phyloP scores from a whole-genome alignment of 2,113 vertebrate species.

The Calidris pugnax region DNA sequence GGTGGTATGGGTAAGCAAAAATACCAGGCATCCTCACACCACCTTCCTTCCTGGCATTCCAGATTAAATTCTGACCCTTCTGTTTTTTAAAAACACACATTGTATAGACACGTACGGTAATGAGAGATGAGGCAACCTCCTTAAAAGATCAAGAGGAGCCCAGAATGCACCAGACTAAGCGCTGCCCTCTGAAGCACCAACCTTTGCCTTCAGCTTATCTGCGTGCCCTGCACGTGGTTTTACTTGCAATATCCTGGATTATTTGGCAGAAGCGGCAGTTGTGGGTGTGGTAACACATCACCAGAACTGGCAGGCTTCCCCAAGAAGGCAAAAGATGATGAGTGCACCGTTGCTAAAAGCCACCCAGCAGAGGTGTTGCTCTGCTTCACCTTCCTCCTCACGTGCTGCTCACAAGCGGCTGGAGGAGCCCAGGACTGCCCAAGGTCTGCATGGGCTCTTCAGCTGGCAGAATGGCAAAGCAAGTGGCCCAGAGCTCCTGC shows the following conservation, averaged over 20 bases:
- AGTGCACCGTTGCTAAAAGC: not conserved
- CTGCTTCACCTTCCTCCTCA: not conserved
- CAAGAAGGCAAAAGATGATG: fast-evolving
- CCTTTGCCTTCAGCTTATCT: not conserved
- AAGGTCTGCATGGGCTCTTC: fast-evolving
- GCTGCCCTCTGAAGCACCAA: not conserved
- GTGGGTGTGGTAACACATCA: not conserved
- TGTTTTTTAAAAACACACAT: not conserved
- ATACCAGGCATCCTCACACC: not conserved
- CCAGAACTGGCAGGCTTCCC: not conserved
- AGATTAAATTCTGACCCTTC: not conserved
- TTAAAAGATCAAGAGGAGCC: not conserved
- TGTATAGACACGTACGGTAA: fast-evolving
- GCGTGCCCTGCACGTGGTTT: fast-evolving
- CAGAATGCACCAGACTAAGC: not conserved
- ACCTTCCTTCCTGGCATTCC: not conserved
- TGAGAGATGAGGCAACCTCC: not conserved
- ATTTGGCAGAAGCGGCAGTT: not conserved
- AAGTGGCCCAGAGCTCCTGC: not conserved
- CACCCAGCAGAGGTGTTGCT: not conserved
- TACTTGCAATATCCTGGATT: fast-evolving
- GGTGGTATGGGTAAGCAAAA: not conserved
- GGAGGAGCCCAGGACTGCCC: not conserved
- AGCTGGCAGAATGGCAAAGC: fast-evolving
- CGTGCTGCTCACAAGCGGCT: fast-evolving